Conservation (phyloP, 2,888 invertebrate genomes). For the Labia minor region DNA sequence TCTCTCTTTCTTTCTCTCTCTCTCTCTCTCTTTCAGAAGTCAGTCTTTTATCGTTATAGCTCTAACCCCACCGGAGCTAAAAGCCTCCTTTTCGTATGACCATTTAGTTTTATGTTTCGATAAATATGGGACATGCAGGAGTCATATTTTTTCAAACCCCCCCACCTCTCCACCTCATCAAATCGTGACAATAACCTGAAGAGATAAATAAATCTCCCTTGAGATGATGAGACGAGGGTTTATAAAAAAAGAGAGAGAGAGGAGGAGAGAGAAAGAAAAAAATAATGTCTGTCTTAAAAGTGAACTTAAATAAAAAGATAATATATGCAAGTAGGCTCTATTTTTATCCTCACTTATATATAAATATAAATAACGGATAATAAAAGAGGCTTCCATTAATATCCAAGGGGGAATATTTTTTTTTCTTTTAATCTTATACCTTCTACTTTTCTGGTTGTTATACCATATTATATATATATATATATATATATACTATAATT, state of each 20-base stretch:
- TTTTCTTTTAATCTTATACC: too few relatives aligned
- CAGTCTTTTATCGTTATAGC: neutral
- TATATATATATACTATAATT: too few relatives aligned
- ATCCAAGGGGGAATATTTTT: too few relatives aligned
- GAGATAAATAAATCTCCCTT: neutral
- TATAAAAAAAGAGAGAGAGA: too few relatives aligned
- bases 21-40: neutral
- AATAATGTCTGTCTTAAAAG: neutral
- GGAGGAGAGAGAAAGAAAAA: neutral
- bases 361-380: too few relatives aligned
- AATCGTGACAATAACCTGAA: conserved; percentile 7
- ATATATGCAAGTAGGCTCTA: conserved; percentile 13
- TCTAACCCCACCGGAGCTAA: neutral
- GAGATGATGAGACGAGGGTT: too few relatives aligned
- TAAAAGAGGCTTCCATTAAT: too few relatives aligned
- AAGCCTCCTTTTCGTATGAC: neutral
- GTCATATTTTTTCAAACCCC: conserved; percentile 3
- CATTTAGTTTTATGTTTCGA: conserved; percentile 13
- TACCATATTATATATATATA: too few relatives aligned
- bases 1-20: too few relatives aligned
- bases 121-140: conserved; percentile 4
- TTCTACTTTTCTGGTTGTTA: too few relatives aligned
- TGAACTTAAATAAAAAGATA: neutral
- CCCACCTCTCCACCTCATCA: neutral
- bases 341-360: neutral